Evolutionary conservation across 2,797 vertebrate species (phyloP).

Genomic region (Sebastes wilsoni): DNA sequence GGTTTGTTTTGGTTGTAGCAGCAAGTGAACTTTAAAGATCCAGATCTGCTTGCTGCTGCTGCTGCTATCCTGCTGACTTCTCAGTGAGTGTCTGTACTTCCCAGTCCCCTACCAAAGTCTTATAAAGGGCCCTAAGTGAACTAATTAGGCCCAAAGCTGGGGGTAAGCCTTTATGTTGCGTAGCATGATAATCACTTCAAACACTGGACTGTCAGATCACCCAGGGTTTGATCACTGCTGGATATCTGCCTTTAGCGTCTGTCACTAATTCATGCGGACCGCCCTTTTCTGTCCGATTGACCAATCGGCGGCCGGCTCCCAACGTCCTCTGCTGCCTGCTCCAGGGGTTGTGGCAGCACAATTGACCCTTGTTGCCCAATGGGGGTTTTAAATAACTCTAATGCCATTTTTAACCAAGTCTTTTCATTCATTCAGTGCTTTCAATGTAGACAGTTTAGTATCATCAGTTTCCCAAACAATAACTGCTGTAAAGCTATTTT

Average conservation of each 20-base stretch:
- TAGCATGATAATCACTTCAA: conserved; percentile 87
- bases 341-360: conserved; percentile 84
- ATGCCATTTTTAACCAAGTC: conserved; percentile 74
- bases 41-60: conserved; percentile 51
- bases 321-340: conserved; percentile 81
- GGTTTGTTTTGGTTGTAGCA: conserved; percentile 47
- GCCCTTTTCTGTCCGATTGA: conserved; percentile 66
- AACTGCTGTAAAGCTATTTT: conserved; percentile 62
- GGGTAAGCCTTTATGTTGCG: conserved; percentile 84
- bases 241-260: conserved; percentile 81
- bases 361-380: conserved; percentile 85
- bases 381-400: conserved; percentile 82
- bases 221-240: conserved; percentile 86
- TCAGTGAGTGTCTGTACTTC: conserved; percentile 57
- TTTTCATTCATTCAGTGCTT: conserved; percentile 71
- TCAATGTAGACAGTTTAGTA: conserved; percentile 22
- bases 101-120: conserved; percentile 68
- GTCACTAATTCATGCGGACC: conserved; percentile 81
- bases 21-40: conserved; percentile 59
- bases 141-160: conserved; percentile 85
- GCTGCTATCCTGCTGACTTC: conserved; percentile 59
- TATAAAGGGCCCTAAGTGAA: conserved; percentile 84
- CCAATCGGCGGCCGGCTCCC: conserved; percentile 75
- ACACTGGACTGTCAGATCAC: conserved; percentile 85
- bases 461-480: conserved; percentile 57